phyloP scores from a whole-genome alignment of 2,888 invertebrate genomes.

The Drosophila parthenogenetica region DNA sequence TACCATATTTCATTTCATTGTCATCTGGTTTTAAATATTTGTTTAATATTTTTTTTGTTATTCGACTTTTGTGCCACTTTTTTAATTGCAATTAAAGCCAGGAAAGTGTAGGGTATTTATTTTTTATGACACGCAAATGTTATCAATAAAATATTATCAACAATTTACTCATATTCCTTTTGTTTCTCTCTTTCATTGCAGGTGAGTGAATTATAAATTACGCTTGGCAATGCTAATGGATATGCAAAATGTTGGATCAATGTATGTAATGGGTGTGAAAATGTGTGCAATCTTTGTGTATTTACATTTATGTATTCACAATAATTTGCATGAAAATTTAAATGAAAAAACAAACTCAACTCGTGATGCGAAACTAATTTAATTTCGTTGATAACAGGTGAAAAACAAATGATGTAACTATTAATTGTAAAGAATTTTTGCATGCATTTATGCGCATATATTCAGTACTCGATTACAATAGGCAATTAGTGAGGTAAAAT shows the following conservation, averaged over 20 bases:
- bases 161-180: slow-evolving; percentile 29
- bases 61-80: slow-evolving; percentile 3
- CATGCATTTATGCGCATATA: slow-evolving; percentile 30
- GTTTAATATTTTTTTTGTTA: slow-evolving; percentile 18
- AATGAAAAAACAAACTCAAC: slow-evolving; percentile 33
- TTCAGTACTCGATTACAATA: slow-evolving; percentile 36
- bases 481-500: slow-evolving; percentile 48
- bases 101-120: slow-evolving; percentile 19
- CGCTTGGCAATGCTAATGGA: slow-evolving; percentile 4
- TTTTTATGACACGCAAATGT: slow-evolving; percentile 27
- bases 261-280: not conserved
- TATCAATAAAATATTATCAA: slow-evolving; percentile 35
- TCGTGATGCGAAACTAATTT: slow-evolving; percentile 40
- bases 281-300: not conserved
- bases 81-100: slow-evolving; percentile 34
- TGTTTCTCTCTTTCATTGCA: slow-evolving; percentile 48
- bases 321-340: slow-evolving; percentile 23
- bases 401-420: slow-evolving; percentile 46
- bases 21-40: slow-evolving; percentile 32
- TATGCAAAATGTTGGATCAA: slow-evolving; percentile 4
- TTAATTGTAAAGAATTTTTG: slow-evolving; percentile 40
- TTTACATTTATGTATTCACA: slow-evolving; percentile 54
- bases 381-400: slow-evolving; percentile 8
- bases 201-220: slow-evolving; percentile 62
- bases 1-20: slow-evolving; percentile 54